A percentile compares a stretch with the other conserved stretches of the same genome.
These are phyloP conservation scores for Steinernema hermaphroditum DNA, from an alignment of 2,888 invertebrate genomes.

Conservation along the genomic window DNA sequence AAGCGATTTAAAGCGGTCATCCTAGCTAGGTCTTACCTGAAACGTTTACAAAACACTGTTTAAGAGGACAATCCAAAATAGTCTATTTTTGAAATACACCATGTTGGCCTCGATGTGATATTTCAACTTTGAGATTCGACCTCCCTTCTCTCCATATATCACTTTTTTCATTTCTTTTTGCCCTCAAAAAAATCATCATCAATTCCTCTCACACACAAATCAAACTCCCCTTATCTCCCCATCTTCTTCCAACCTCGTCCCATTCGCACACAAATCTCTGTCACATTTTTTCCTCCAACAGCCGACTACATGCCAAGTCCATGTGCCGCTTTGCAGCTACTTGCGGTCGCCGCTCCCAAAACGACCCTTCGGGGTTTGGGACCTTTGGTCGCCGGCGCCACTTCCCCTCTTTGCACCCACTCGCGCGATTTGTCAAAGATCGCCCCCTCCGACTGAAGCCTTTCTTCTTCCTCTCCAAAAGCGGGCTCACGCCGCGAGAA, in stretches of 20 bases:
- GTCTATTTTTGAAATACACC: too few relatives aligned
- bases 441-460: background rate
- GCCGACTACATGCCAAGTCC: background rate
- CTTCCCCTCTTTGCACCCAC: background rate
- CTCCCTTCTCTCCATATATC: background rate
- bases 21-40: too few relatives aligned
- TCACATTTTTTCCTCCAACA: background rate
- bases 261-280: constrained; percentile 13
- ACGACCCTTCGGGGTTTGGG: background rate
- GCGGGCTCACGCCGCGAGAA: background rate
- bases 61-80: too few relatives aligned
- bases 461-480: background rate
- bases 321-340: too few relatives aligned
- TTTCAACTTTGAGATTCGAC: too few relatives aligned
- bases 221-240: background rate
- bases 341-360: background rate
- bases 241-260: background rate
- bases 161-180: background rate
- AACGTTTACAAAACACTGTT: too few relatives aligned
- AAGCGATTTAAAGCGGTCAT: too few relatives aligned
- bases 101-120: too few relatives aligned
- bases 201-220: constrained; percentile 6
- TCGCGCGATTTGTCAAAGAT: constrained; percentile 4
- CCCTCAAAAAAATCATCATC: background rate
- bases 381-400: background rate